Base-by-base conservation (phyloP, 2,888 invertebrate genomes). In the Pseudoips prasinana region DNA sequence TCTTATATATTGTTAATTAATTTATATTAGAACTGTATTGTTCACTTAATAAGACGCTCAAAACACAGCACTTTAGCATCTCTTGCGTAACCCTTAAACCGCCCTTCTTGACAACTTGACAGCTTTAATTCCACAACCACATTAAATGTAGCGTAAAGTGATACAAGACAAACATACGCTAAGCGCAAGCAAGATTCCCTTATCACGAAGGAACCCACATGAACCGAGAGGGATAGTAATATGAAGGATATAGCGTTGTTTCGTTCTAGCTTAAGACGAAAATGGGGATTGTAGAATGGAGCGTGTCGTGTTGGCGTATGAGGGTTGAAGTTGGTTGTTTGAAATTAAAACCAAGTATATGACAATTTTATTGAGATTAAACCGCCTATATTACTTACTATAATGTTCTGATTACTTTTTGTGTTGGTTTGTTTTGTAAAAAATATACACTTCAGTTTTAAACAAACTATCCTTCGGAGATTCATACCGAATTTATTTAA, bases 121-220 rank as follows among this genome's bases (percentile, higher is more conserved):
- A 37, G 57, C 59, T 58, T 60, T 53, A 59, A 60, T 68, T 62
- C 66, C 54, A 52, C 54, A 63, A 61, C 67, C 66, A 50, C 64
- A 60, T 64, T 63, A 64, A 75, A 73, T 77, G 75, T 73, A 63
- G 58, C 66, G 72, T 80, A 76, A 78, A 75, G 70, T 79, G 75
- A 78, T 79, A 80, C 77, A 73, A 72, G 56, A 54, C 64, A 75
- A 75, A 78, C 75, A 76, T 64, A 70, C 68, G 73, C 50, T 54
- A 47, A 46, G 54, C 59, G 63, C 63, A 62, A 53, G 52, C 58
- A 55, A 65, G 66, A 62, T 64, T 63, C 64, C 46, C 55, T 56
- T 46, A 35, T 53, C 53, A 39, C 39, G 37, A 57, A 57, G 42
- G 28, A 46, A 54, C 49, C 41, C 24, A 47, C 58, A 49, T 29